Percentiles rank a stretch among this genome's conserved stretches.
Evolutionary conservation across 2,797 vertebrate species (phyloP).

Genomic region (Syngnathus rostellatus): DNA sequence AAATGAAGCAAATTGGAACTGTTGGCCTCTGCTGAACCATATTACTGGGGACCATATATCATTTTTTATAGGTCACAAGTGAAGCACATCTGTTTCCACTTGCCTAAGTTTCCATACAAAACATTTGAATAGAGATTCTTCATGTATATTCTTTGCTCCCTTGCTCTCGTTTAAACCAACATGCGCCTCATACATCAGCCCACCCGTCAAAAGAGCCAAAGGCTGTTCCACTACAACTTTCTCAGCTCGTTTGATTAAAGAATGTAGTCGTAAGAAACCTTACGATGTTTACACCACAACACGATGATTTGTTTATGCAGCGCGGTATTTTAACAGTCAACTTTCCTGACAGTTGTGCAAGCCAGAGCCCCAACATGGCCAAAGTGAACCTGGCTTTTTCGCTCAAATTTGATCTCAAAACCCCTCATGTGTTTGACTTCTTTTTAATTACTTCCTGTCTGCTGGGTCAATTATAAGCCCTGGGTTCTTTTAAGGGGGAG

Average conservation of each 20-base stretch:
- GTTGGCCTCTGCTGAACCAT: constrained; percentile 84
- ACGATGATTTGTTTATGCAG: constrained; percentile 69
- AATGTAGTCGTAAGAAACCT: constrained; percentile 14
- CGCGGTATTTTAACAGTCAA: constrained; percentile 64
- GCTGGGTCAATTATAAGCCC: constrained; percentile 65
- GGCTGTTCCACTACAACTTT: constrained; percentile 22
- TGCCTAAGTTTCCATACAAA: constrained; percentile 85
- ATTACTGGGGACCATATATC: constrained; percentile 91
- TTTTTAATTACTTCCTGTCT: constrained; percentile 74
- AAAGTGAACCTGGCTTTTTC: constrained; percentile 47
- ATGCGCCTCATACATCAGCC: constrained; percentile 50
- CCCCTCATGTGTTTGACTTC: constrained; percentile 69
- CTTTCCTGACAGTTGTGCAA: constrained; percentile 76
- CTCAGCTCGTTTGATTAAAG: constrained; percentile 26
- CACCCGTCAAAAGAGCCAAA: constrained; percentile 15
- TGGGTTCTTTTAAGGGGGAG: constrained; percentile 32
- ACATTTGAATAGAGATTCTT: constrained; percentile 80
- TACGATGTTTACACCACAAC: constrained; percentile 44
- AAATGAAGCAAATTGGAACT: constrained; percentile 94
- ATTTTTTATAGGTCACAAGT: constrained; percentile 91
- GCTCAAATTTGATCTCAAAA: constrained; percentile 62
- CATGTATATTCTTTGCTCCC: constrained; percentile 53
- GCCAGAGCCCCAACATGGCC: constrained; percentile 61
- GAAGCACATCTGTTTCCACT: constrained; percentile 96
- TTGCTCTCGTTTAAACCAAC: constrained; percentile 49